Percentiles rank a stretch among this genome's conserved stretches.
Evolutionary conservation across 2,113 vertebrate genomes (phyloP).

Genomic region (Dromas ardeola): DNA sequence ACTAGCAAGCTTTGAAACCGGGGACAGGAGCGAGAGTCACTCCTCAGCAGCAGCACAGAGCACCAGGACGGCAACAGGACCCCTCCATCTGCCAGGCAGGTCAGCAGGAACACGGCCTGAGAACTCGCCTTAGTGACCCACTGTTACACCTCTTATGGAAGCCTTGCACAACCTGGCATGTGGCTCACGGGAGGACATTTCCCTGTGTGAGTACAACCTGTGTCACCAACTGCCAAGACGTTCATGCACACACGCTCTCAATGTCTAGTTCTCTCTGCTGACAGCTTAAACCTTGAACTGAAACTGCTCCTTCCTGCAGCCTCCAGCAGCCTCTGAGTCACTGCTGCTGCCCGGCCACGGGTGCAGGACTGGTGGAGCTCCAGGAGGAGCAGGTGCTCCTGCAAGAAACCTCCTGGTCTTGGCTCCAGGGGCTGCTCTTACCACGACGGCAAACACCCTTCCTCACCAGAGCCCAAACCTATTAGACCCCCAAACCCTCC

Average conservation of each 20-base stretch:
- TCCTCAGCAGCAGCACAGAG: not conserved
- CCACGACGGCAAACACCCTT: not conserved
- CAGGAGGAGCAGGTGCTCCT: not conserved
- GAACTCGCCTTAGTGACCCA: not conserved
- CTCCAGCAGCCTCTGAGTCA: not conserved
- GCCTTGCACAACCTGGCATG: not conserved
- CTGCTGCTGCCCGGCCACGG: rapidly evolving
- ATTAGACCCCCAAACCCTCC: not conserved
- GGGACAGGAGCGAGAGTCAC: rapidly evolving
- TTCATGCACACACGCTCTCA: not conserved
- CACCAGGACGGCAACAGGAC: not conserved
- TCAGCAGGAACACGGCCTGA: not conserved
- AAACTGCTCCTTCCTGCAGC: not conserved
- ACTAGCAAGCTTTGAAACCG: rapidly evolving
- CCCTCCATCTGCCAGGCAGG: not conserved
- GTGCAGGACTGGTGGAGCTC: not conserved
- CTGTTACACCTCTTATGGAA: not conserved
- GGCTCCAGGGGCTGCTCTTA: not conserved
- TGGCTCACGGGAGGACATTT: rapidly evolving
- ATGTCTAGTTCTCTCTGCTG: not conserved
- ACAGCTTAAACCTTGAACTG: not conserved
- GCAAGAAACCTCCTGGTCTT: not conserved
- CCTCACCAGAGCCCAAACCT: not conserved
- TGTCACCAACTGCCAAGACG: not conserved
- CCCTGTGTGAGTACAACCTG: not conserved